Percentiles rank a stretch among this genome's conserved stretches.
These are phyloP conservation scores for Agrotis exclamationis DNA, from an alignment of 2,888 invertebrate genomes.

Conservation along the genomic window DNA sequence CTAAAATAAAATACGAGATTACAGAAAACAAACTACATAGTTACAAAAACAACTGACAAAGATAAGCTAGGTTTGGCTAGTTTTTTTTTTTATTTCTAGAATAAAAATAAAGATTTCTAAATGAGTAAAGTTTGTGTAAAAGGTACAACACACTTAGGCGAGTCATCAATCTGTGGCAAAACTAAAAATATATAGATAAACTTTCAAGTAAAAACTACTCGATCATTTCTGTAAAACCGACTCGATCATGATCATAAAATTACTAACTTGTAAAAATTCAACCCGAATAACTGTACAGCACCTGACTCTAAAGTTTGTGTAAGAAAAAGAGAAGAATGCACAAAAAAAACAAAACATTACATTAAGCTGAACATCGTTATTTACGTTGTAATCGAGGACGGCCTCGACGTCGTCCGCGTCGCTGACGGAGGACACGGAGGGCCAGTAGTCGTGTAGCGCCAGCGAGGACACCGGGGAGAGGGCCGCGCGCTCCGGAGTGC, in stretches of 20 bases:
- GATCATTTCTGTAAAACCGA: too few relatives aligned
- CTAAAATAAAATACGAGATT: constrained; percentile 10
- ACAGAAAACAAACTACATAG: constrained; percentile 1
- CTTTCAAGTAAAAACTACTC: too few relatives aligned
- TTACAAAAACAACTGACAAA: background rate
- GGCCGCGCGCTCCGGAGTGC: constrained; percentile 65
- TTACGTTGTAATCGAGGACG: constrained; percentile 84
- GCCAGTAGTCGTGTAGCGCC: constrained; percentile 81
- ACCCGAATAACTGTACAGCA: too few relatives aligned
- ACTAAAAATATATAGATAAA: too few relatives aligned
- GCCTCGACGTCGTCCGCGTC: constrained; percentile 85
- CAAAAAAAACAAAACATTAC: constrained; percentile 48
- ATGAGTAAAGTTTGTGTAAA: too few relatives aligned
- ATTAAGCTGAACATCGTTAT: constrained; percentile 68
- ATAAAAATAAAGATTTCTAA: background rate
- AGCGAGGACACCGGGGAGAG: constrained; percentile 66
- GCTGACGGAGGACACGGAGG: constrained; percentile 80
- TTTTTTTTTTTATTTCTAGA: background rate
- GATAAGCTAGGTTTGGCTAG: too few relatives aligned
- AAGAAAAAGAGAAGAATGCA: constrained; percentile 22
- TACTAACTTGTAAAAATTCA: too few relatives aligned
- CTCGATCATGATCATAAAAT: too few relatives aligned
- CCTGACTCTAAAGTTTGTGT: background rate
- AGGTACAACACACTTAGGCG: too few relatives aligned
- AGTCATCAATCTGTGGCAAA: too few relatives aligned